Evolutionary conservation across 1,140 invertebrate genomes (phyloP).

Genomic region (Notospermus geniculatus): DNA sequence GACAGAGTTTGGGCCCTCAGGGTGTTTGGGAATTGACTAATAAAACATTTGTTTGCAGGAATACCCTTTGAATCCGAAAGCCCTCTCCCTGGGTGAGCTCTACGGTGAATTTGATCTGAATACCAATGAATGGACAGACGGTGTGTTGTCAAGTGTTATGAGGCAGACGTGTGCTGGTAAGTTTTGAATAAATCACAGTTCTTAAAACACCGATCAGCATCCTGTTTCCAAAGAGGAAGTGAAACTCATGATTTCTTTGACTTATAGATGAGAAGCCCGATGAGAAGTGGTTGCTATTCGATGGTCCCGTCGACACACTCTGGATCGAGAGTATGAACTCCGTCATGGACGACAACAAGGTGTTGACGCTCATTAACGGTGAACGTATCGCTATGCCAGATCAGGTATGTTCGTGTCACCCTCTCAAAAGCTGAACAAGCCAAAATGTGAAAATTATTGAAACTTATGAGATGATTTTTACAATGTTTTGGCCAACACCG

Average conservation of each 20-base stretch:
- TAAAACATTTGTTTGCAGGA: no score
- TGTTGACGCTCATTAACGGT: conserved; percentile 81
- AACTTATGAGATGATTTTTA: no score
- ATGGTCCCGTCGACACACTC: conserved; percentile 82
- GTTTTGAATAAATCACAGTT: neutral
- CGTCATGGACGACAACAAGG: conserved; percentile 89
- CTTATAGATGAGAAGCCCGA: conserved; percentile 68
- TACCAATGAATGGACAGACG: conserved; percentile 82
- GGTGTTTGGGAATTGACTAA: no score
- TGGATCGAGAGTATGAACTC: conserved; percentile 94
- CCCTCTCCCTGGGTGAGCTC: conserved; percentile 74
- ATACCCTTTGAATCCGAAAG: conserved; percentile 80
- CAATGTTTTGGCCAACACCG: no score
- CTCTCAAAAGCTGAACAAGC: no score
- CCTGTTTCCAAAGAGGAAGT: neutral
- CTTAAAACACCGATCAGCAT: neutral
- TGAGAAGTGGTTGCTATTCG: conserved; percentile 85
- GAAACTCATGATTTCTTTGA: conserved; percentile 42
- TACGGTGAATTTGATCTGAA: conserved; percentile 83
- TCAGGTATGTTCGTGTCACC: no score
- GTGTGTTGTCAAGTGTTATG: conserved; percentile 80
- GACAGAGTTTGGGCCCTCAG: no score
- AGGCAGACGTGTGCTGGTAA: conserved; percentile 68
- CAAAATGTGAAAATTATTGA: no score
- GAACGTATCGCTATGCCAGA: conserved; percentile 82